Percentiles rank a stretch among this genome's conserved stretches.
Conservation (phyloP, 2,888 invertebrate species). For the Meandrusa payeni region DNA sequence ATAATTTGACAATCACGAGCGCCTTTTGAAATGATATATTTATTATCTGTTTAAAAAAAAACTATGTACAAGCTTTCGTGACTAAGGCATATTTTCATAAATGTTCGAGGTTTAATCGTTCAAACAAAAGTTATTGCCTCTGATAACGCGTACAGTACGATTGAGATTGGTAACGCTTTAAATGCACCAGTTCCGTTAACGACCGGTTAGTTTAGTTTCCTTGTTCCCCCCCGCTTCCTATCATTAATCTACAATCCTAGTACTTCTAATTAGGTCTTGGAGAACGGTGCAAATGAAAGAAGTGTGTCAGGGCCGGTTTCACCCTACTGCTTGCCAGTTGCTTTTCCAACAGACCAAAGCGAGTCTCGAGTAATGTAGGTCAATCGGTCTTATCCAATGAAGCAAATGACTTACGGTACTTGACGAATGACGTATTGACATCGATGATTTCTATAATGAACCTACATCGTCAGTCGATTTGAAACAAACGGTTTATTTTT, state of each 20-base stretch:
- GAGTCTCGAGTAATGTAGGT: conserved; percentile 35
- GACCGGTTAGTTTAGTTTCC: conserved; percentile 47
- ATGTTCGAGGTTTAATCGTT: conserved; percentile 9
- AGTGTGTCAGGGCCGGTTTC: conserved; percentile 60
- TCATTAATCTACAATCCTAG: conserved; percentile 45
- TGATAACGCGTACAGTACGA: conserved; percentile 13
- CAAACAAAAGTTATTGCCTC: conserved; percentile 20
- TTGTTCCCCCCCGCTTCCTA: conserved; percentile 54
- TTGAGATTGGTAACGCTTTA: conserved; percentile 22
- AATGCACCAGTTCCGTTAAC: conserved; percentile 37
- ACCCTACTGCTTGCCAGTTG: conserved; percentile 28
- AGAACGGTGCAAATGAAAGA: conserved; percentile 55
- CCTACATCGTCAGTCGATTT: conserved; percentile 12
- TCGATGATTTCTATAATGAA: conserved; percentile 18
- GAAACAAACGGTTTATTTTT: no score
- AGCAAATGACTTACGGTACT: conserved; percentile 32
- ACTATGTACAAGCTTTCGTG: conserved; percentile 9
- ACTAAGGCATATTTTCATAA: conserved; percentile 16
- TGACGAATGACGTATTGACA: conserved; percentile 27
- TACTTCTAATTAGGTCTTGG: conserved; percentile 52
- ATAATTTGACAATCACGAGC: no score
- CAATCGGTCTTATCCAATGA: conserved; percentile 44
- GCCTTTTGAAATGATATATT: no score
- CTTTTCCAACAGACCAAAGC: conserved; percentile 16
- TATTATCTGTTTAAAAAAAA: no score